Percentiles rank a stretch among this genome's conserved stretches.
These are phyloP conservation scores for Trichonephila inaurata DNA, from an alignment of 1,140 invertebrate genomes.

Conservation along the genomic window DNA sequence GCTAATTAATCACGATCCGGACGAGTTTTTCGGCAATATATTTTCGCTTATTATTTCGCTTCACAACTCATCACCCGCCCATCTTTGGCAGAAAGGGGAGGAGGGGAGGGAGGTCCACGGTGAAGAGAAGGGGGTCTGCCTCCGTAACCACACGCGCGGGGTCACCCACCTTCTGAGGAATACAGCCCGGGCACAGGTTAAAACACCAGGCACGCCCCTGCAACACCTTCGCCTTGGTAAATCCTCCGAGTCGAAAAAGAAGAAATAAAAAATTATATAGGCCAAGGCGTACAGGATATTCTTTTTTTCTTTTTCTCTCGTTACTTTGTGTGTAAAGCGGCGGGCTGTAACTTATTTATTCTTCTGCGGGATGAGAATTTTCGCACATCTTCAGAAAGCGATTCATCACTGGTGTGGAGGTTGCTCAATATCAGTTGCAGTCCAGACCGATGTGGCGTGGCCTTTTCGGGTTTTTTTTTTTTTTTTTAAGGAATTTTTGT, in stretches of 20 bases:
- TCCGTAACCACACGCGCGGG: constrained; percentile 62
- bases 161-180: constrained; percentile 54
- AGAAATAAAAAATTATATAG: constrained; percentile 49
- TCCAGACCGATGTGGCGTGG: background rate
- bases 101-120: background rate
- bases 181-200: constrained; percentile 68
- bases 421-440: background rate
- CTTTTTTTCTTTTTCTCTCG: background rate
- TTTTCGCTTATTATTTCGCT: constrained; percentile 69
- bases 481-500: background rate
- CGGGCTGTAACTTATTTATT: constrained; percentile 49
- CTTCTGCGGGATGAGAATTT: constrained; percentile 51
- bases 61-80: constrained; percentile 72
- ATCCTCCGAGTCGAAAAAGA: constrained; percentile 12
- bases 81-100: background rate
- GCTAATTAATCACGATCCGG: constrained; percentile 66
- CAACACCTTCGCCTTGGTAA: constrained; percentile 58
- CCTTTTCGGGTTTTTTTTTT: background rate
- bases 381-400: constrained; percentile 70
- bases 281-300: constrained; percentile 66
- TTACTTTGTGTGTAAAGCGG: background rate
- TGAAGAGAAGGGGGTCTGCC: background rate
- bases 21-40: constrained; percentile 56
- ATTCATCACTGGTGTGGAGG: constrained; percentile 40
- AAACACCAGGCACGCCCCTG: constrained; percentile 70